Evolutionary conservation across 2,888 invertebrate species (phyloP).

Genomic region (Osedax fenrisi): DNA sequence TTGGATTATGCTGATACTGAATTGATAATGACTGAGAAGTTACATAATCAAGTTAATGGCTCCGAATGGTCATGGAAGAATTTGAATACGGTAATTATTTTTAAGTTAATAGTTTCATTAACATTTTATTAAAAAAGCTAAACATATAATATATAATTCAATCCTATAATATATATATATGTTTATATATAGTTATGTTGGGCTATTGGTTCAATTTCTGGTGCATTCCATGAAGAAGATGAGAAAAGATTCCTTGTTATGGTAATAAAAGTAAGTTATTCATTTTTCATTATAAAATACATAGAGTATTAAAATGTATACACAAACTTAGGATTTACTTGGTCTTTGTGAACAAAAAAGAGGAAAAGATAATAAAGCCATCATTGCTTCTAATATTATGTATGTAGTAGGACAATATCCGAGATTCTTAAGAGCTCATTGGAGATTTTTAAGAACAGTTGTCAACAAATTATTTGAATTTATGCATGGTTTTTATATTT

Average conservation of each 20-base stretch:
- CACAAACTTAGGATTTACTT: slow-evolving; percentile 71
- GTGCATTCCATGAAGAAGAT: slow-evolving; percentile 97
- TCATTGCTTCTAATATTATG: slow-evolving; percentile 99
- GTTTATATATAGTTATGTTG: slow-evolving; percentile 65
- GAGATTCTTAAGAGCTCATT: slow-evolving; percentile 90
- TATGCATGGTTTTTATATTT: slow-evolving; percentile 65
- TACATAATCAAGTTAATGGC: slow-evolving; percentile 94
- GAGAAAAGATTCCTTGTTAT: slow-evolving; percentile 96
- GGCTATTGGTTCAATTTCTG: slow-evolving; percentile 98
- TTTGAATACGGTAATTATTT: slow-evolving; percentile 74
- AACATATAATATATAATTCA: not conserved
- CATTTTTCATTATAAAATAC: not conserved
- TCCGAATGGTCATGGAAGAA: slow-evolving; percentile 99
- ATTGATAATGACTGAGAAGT: slow-evolving; percentile 93
- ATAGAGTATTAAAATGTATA: no score
- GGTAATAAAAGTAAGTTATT: slow-evolving; percentile 61
- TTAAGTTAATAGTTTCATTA: no score
- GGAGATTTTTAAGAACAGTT: slow-evolving; percentile 98
- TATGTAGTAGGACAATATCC: slow-evolving; percentile 99
- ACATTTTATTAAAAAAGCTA: not conserved
- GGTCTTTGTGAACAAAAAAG: slow-evolving; percentile 88
- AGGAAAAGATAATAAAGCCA: slow-evolving; percentile 97
- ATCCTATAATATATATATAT: not conserved
- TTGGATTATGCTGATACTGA: slow-evolving; percentile 94
- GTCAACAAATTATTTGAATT: slow-evolving; percentile 99